Conservation (phyloP, 2,888 invertebrate genomes). For the Trachelus troglodyta region DNA sequence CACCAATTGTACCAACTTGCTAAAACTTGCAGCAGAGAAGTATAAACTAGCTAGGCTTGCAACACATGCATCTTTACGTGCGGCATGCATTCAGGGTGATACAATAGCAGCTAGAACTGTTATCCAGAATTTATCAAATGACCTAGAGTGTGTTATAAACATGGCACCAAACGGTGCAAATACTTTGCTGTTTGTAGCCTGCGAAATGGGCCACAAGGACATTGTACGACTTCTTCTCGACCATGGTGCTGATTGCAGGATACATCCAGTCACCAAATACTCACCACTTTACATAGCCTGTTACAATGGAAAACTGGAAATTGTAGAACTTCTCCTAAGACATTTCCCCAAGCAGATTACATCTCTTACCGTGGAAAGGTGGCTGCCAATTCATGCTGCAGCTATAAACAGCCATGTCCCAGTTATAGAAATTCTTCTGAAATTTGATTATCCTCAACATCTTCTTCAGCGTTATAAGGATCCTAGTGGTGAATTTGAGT, state of each 20-base stretch:
- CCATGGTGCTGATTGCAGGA: conserved; percentile 87
- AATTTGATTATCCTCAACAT: conserved; percentile 83
- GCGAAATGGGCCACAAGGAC: conserved; percentile 84
- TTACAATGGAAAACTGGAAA: conserved; percentile 84
- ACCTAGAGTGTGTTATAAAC: conserved; percentile 83
- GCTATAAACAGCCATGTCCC: conserved; percentile 87
- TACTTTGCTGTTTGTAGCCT: conserved; percentile 89
- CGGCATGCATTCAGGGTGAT: conserved; percentile 82
- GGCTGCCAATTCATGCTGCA: conserved; percentile 93
- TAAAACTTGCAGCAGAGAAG: conserved; percentile 76
- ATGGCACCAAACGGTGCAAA: conserved; percentile 90
- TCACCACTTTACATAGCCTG: conserved; percentile 93
- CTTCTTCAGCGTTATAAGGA: conserved; percentile 77
- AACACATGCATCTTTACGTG: conserved; percentile 80
- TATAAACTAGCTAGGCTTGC: conserved; percentile 79
- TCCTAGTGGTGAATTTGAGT: conserved; percentile 81
- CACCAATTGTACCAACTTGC: conserved; percentile 72
- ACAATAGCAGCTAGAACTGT: conserved; percentile 74
- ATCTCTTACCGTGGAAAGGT: conserved; percentile 89
- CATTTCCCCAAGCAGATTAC: conserved; percentile 88
- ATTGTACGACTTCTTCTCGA: conserved; percentile 83
- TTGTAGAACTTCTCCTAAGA: conserved; percentile 79
- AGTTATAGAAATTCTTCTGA: conserved; percentile 82
- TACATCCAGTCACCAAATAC: conserved; percentile 91
- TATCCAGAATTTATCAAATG: conserved; percentile 74